Base-by-base conservation (phyloP, 2,888 invertebrate genomes). In the Lutraria lutraria region DNA sequence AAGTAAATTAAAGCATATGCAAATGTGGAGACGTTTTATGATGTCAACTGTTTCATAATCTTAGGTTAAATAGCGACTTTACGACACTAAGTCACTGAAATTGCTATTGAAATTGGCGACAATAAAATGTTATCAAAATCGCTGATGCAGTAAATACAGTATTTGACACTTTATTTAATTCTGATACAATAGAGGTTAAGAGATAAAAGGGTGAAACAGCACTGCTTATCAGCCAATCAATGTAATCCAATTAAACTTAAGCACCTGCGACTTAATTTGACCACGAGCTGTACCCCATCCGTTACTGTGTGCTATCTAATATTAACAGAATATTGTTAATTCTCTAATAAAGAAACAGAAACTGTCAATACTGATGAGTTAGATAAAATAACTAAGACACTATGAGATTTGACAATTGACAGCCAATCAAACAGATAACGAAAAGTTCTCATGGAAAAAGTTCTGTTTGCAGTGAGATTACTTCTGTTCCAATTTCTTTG, bases 301-400 rank as follows among this genome's bases (percentile, higher is more conserved):
- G 19, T 13, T 12, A 76, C 76, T 31, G 31, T 31, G 31, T 25
- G 16, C 19, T 91, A 88, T 90, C 88, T 63, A n/a, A 29, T 85
- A 68, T 87, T 90, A 88, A 80, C 88, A 87, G 89, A 90, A 83
- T 89, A 90, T 90, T 90, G 76, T 85, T 53, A 90, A 90, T 87
- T 90, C 85, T 29, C n/a, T 82, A 87, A 90, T 88, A 88, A 90
- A 87, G 85, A 52, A 68, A 80, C 83, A 52, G 52, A 15, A 19
- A 52, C 31, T 63, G 79, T 83, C 83, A 79, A 84, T 80, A 68
- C 43, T 25, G 88, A 85, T 72, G 31, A 60, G 12, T 10, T 8
- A 53, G 88, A 88, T 88, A 88, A 88, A 81, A 88, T 88, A 88
- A 60, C 68, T 88, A 34, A n/a, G 80, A 54, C 43, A 84, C 79